phyloP scores from a whole-genome alignment of 2,888 invertebrate genomes.

The Morpho helenor region DNA sequence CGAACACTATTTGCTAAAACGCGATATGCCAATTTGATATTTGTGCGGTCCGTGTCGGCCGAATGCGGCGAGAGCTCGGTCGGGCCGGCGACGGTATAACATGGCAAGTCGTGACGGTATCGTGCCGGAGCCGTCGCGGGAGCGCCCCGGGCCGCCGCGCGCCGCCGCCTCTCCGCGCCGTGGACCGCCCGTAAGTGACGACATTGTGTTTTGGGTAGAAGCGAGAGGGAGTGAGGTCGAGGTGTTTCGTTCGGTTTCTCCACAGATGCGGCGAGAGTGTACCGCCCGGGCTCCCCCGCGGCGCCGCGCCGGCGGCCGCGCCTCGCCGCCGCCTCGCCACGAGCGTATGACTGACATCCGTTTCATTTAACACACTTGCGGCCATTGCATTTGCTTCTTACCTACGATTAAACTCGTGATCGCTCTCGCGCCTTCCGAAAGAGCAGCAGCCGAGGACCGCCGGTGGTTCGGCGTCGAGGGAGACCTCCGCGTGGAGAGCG shows the following conservation, averaged over 20 bases:
- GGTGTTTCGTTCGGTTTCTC: slow-evolving; percentile 6
- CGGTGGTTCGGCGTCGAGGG: too few relatives aligned
- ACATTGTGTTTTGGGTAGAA: slow-evolving; percentile 7
- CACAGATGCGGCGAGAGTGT: slow-evolving; percentile 4
- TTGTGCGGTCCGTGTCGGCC: neutral
- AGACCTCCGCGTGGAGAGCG: too few relatives aligned
- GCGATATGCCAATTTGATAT: too few relatives aligned
- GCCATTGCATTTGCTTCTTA: slow-evolving; percentile 8
- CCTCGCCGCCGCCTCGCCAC: neutral
- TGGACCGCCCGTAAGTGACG: slow-evolving; percentile 17
- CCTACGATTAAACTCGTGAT: neutral
- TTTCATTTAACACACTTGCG: slow-evolving; percentile 9
- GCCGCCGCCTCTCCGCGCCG: slow-evolving; percentile 9
- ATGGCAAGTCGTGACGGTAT: slow-evolving; percentile 6
- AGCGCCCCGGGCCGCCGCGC: slow-evolving; percentile 4
- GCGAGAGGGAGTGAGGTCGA: slow-evolving; percentile 3
- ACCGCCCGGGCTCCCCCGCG: neutral
- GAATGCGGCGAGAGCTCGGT: neutral
- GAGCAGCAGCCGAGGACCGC: too few relatives aligned
- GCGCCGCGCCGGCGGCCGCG: neutral
- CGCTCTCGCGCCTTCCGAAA: too few relatives aligned
- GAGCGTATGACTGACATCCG: slow-evolving; percentile 10
- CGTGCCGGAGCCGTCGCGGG: slow-evolving; percentile 14
- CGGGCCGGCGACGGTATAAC: neutral
- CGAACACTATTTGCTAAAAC: too few relatives aligned